Base-by-base conservation (phyloP, 2,797 vertebrate genomes). In the Pseudopleuronectes americanus region DNA sequence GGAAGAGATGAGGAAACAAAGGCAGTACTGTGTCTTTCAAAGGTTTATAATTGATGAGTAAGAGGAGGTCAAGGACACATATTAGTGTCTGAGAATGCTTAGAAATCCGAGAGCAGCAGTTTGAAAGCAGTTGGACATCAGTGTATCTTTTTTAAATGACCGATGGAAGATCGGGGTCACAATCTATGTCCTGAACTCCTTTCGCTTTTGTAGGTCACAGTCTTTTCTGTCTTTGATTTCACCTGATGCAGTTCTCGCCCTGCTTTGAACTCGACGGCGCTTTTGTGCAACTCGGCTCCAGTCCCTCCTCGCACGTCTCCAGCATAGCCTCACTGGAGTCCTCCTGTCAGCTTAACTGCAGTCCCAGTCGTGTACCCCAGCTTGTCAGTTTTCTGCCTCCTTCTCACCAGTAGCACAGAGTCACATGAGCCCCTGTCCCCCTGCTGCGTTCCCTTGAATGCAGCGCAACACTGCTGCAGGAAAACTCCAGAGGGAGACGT, bases 311-410 rank as follows among this genome's bases (percentile, higher is more conserved):
- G 79, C 64, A 61, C 68, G 62, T 86, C 81, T 76, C 71, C 70
- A 57, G 68, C 10, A 57, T 12, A 64, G 75, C 80, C 80, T 89
- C 84, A 16, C 80, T 74, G 79, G 85, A 87, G 77, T 81, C 82
- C 81, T 90, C 83, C 84, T 88, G 87, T 88, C 79, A 57, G 68
- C 84, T 90, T 90, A 87, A 87, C 81, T 67, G 79, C 73, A 68
- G 75, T 83, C 89, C 77, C 84, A 63, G 77, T 73, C 43, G 68
- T 77, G 73, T 60, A 24, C 61, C 81, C 82, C 80, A 77, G 79
- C 68, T 74, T 87, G 87, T 87, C 86, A 86, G 75, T 74, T 80
- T 88, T 55, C 68, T 76, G 59, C 76, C 79, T 79, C 55, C 31
- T 71, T 70, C 68, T 77, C 84, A 74, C 74, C 81, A 80, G 69